phyloP scores from a whole-genome alignment of 35 echinoderm and acorn worm species.

The Heliocidaris erythrogramma region DNA sequence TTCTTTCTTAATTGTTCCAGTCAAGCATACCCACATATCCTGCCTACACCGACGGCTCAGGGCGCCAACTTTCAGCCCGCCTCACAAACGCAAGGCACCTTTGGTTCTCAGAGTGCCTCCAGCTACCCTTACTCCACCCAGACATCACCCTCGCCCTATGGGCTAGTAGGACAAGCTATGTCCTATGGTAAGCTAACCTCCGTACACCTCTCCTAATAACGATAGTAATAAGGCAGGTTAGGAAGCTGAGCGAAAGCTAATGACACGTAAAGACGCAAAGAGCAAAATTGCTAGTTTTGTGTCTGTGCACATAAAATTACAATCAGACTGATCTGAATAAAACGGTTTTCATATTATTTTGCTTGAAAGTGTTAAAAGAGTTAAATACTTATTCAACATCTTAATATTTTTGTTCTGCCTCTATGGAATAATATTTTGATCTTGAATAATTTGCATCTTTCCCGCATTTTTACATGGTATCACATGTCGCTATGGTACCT shows the following conservation, averaged over 20 bases:
- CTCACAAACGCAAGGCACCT: slow-evolving; percentile 55
- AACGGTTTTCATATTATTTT: no score
- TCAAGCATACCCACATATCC: slow-evolving; percentile 72
- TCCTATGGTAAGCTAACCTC: slow-evolving; percentile 55
- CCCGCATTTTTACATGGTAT: no score
- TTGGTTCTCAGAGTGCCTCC: slow-evolving; percentile 59
- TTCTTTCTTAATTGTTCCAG: slow-evolving; percentile 39
- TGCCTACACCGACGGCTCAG: slow-evolving; percentile 65
- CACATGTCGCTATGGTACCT: no score
- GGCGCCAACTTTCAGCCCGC: slow-evolving; percentile 36
- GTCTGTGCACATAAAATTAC: no score
- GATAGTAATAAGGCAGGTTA: no score
- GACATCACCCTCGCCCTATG: slow-evolving; percentile 59
- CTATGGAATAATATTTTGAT: no score
- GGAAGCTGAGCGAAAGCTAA: background rate
- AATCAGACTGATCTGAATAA: no score
- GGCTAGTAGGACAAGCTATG: slow-evolving; percentile 67
- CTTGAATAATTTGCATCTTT: no score
- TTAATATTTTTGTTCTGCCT: no score
- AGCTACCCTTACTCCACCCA: slow-evolving; percentile 65
- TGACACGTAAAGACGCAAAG: background rate
- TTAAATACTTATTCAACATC: no score
- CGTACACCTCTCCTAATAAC: background rate
- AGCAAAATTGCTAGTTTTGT: no score
- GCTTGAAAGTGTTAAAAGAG: no score